phyloP scores from a whole-genome alignment of 2,888 invertebrate genomes.

The Ceriagrion tenellum region DNA sequence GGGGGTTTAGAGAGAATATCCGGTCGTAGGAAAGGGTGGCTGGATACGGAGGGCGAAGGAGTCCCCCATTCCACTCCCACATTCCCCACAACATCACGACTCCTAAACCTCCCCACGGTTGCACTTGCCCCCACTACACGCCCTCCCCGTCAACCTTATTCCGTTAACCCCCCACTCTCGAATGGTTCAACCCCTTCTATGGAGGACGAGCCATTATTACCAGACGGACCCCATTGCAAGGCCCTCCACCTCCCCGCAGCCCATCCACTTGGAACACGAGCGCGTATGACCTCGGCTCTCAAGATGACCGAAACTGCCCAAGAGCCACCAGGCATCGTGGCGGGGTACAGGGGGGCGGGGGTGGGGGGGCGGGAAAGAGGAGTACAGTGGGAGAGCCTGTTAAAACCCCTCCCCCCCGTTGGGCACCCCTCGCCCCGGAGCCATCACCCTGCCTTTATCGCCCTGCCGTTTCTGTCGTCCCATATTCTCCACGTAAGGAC shows the following conservation, averaged over 20 bases:
- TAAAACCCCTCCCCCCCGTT: background rate
- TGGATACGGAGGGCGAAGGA: background rate
- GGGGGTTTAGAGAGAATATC: too few species aligned
- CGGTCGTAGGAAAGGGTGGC: too few species aligned
- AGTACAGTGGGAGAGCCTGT: background rate
- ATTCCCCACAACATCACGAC: background rate
- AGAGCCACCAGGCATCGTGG: background rate
- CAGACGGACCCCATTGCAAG: background rate
- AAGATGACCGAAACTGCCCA: slow-evolving; percentile 27
- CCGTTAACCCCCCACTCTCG: background rate
- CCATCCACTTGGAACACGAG: background rate
- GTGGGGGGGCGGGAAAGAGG: background rate
- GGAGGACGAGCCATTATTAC: slow-evolving; percentile 15
- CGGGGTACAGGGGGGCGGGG: too few species aligned
- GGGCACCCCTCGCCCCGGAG: background rate
- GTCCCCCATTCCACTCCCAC: background rate
- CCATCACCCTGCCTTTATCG: background rate
- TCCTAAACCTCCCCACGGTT: background rate
- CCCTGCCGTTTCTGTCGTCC: background rate
- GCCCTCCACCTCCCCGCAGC: background rate
- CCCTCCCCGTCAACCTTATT: background rate
- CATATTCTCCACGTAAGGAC: background rate
- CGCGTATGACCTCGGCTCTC: background rate
- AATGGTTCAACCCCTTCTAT: background rate
- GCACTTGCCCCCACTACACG: background rate